Evolutionary conservation across 2,888 invertebrate genomes (phyloP), one percentile per base, ranked within the genome.

Genomic region (Crioceris asparagi): DNA sequence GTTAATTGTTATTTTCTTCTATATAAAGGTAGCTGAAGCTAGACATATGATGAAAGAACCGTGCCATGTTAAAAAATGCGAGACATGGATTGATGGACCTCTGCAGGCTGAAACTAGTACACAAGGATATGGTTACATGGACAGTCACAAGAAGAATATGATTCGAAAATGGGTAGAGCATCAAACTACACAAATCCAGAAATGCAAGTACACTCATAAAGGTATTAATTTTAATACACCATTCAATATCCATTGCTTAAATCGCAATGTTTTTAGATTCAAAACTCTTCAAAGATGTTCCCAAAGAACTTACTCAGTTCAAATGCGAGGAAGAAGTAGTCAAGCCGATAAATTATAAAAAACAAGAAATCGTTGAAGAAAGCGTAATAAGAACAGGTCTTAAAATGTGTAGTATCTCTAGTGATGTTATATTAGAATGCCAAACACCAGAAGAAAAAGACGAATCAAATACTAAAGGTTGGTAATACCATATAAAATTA

Each of bases 11-110:
- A n/a, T n/a, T n/a, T n/a, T n/a, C n/a, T n/a, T n/a, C n/a, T n/a
- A n/a, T n/a, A n/a, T n/a, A n/a, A 29, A 29, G 4, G 50, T 53
- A 2, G 85, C 84, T 2, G 85, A 85, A 62, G 86, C 83, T 0
- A 68, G 86, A 31, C 83, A 84, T 57, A 71, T 85, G 47, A 73
- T 83, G 56, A 82, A 84, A 53, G 84, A 85, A 63, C 74, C 81
- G 1, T 77, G 71, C 52, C 75, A 83, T 59, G 71, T 74, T 3
- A 83, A 84, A 55, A 84, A 87, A 62, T 71, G 81, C 29, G 94
- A 93, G 66, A 90, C 88, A 2, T 94, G 94, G 94, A 84, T 94
- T 36, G 94, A 94, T 61, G 94, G 94, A 1, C 94, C 94, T 2
- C 82, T 86, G 73, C 82, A 84, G 51, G 67, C 68, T 53, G 67